Conservation (phyloP, 2,888 invertebrate species). For the Campaea margaritaria region DNA sequence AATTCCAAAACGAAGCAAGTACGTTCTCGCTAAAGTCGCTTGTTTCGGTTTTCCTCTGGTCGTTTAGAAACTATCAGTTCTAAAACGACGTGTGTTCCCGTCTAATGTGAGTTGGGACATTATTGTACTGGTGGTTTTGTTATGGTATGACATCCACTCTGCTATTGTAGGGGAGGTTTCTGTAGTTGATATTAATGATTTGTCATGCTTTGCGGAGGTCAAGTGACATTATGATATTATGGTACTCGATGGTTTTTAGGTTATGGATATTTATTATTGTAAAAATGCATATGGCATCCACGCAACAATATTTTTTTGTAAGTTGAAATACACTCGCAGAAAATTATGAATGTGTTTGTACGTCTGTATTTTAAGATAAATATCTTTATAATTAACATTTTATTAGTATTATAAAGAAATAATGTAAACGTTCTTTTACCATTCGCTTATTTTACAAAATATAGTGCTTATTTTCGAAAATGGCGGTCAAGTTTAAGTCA, state of each 20-base stretch:
- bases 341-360: no score
- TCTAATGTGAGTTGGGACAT: slow-evolving; percentile 7
- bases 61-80: not conserved
- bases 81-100: slow-evolving; percentile 1
- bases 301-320: not conserved
- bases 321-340: no score
- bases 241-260: slow-evolving; percentile 41
- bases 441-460: no score
- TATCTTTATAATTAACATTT: no score
- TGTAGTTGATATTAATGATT: slow-evolving; percentile 62
- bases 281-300: not conserved
- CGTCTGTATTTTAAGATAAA: no score
- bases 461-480: no score
- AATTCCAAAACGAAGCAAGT: slow-evolving; percentile 16
- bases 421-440: no score
- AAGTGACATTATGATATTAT: slow-evolving; percentile 59
- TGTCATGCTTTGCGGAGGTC: slow-evolving; percentile 64
- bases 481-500: no score
- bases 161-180: slow-evolving; percentile 42
- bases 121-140: slow-evolving; percentile 49
- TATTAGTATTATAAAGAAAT: no score
- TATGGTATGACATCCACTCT: slow-evolving; percentile 78
- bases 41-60: not conserved
- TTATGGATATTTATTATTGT: slow-evolving; percentile 11
- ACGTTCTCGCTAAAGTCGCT: not conserved